Evolutionary conservation across 2,113 vertebrate genomes (phyloP).

Genomic region (Struthidea cinerea): DNA sequence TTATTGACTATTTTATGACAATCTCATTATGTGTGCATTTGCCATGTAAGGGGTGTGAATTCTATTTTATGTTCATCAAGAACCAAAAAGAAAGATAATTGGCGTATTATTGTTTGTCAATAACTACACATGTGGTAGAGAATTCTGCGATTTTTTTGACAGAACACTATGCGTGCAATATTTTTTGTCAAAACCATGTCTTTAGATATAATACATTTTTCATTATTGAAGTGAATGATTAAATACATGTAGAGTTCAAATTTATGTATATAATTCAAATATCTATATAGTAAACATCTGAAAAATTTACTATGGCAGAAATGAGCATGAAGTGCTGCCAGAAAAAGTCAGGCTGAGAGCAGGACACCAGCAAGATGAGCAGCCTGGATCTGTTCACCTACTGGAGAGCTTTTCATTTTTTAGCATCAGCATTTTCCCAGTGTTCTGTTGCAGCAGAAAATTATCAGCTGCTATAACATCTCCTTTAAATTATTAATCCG

Average conservation of each 20-base stretch:
- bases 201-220: neutral
- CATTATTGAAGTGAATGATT: neutral
- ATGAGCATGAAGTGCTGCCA: neutral
- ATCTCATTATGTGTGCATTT: neutral
- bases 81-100: neutral
- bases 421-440: neutral
- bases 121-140: fast-evolving
- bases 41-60: neutral
- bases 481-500: conserved; percentile 4
- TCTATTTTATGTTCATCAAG: neutral
- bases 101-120: neutral
- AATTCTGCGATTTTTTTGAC: neutral
- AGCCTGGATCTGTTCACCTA: neutral
- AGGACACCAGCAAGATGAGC: neutral
- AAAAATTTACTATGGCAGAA: neutral
- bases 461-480: neutral
- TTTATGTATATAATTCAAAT: neutral
- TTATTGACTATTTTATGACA: neutral
- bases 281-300: neutral
- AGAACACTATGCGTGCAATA: neutral
- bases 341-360: neutral
- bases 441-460: neutral
- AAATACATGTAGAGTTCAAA: neutral
- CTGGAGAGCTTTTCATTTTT: neutral
- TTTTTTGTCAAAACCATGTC: neutral